Conservation (phyloP, 2,888 invertebrate genomes). For the Machimus atricapillus region DNA sequence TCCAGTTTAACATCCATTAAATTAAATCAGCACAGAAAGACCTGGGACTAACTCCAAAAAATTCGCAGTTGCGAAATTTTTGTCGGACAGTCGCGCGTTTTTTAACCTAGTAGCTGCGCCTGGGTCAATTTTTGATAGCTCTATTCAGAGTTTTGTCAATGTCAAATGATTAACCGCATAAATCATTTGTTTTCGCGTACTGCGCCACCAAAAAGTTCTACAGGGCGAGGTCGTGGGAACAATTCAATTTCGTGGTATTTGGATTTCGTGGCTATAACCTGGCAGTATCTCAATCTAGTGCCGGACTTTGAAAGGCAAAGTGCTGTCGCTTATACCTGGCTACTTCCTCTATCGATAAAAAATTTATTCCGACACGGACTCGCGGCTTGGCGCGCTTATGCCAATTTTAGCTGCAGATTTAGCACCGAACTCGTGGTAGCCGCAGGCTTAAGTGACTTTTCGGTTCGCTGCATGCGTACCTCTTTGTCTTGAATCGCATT, state of each 20-base stretch:
- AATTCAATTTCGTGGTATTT: background rate
- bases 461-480: constrained; percentile 9
- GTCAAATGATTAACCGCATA: background rate
- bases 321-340: background rate
- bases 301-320: background rate
- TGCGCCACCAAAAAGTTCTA: background rate
- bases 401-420: background rate
- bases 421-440: background rate
- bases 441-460: constrained; percentile 7
- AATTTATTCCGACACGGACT: background rate
- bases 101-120: background rate
- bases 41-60: background rate
- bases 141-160: background rate
- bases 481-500: background rate
- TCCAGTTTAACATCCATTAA: background rate
- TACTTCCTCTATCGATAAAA: constrained; percentile 5
- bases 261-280: background rate
- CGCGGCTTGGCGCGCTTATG: background rate
- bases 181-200: background rate
- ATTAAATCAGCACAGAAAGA: background rate
- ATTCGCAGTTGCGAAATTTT: background rate
- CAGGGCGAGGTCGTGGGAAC: constrained; percentile 1
- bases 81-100: background rate
- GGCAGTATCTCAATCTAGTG: background rate
- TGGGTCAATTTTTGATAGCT: background rate